Evolutionary conservation across 2,797 vertebrate genomes (phyloP).

Genomic region (Smutsia gigantea): DNA sequence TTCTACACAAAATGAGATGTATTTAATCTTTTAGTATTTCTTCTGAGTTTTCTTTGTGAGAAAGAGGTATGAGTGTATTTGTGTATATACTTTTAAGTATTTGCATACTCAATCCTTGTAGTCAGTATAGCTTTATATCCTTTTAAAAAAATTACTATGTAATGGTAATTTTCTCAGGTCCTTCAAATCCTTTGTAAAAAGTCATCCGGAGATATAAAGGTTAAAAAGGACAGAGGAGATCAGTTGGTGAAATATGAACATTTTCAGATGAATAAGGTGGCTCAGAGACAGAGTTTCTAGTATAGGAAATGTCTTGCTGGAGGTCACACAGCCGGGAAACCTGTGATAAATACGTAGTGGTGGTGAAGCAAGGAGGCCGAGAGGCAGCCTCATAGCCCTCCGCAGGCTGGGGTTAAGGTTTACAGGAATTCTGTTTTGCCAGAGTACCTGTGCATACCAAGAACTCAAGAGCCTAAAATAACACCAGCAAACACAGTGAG

Average conservation of each 20-base stretch:
- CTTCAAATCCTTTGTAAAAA: background rate
- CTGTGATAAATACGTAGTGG: background rate
- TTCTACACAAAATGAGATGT: background rate
- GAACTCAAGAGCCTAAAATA: background rate
- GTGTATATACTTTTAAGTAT: background rate
- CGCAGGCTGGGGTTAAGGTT: background rate
- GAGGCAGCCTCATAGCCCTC: background rate
- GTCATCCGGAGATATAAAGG: background rate
- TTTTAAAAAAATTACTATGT: background rate
- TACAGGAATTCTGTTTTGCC: background rate
- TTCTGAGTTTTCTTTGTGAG: background rate
- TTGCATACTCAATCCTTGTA: background rate
- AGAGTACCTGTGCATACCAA: background rate
- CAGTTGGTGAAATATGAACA: background rate
- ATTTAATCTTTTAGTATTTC: background rate
- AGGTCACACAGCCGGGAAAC: background rate
- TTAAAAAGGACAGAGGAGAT: background rate
- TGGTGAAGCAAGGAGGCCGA: background rate
- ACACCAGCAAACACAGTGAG: background rate
- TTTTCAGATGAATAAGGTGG: conserved; percentile 3
- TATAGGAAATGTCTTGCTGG: background rate
- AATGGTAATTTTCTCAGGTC: background rate
- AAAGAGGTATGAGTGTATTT: background rate
- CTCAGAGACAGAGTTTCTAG: background rate
- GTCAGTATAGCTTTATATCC: background rate